phyloP scores from a whole-genome alignment of 2,797 vertebrate species.

The Hypotaenidia philippensis region DNA sequence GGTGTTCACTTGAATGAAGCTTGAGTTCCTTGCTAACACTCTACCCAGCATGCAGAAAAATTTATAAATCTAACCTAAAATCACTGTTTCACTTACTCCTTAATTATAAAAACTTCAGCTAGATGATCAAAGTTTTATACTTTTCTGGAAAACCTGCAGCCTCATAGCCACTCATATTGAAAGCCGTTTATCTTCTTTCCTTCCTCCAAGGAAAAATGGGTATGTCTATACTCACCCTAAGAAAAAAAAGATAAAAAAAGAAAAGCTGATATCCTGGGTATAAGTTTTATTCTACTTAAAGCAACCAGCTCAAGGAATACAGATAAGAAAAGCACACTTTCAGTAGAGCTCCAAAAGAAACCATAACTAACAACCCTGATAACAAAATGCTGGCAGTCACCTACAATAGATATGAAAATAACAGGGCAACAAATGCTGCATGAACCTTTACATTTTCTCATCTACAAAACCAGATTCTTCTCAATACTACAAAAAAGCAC shows the following conservation, averaged over 20 bases:
- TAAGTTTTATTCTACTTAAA: background rate
- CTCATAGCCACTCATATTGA: background rate
- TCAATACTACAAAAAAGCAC: background rate
- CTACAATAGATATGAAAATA: background rate
- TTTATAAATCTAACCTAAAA: background rate
- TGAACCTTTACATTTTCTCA: background rate
- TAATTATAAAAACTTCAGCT: background rate
- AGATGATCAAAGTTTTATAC: background rate
- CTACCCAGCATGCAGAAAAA: background rate
- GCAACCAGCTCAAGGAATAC: background rate
- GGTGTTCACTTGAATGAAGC: background rate
- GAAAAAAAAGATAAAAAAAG: background rate
- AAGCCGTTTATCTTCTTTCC: background rate
- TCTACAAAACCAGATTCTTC: background rate
- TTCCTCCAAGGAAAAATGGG: background rate
- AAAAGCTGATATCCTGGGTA: background rate
- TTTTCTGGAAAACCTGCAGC: background rate
- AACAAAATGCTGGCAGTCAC: background rate
- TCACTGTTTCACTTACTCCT: background rate
- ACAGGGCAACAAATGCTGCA: background rate
- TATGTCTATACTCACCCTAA: background rate
- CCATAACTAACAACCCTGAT: background rate
- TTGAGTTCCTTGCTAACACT: background rate
- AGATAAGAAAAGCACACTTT: background rate
- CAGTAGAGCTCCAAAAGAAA: background rate